Percentiles rank a stretch among this genome's conserved stretches.
These are phyloP conservation scores for Centropus unirufus DNA, from an alignment of 2,113 vertebrate genomes.

Conservation along the genomic window DNA sequence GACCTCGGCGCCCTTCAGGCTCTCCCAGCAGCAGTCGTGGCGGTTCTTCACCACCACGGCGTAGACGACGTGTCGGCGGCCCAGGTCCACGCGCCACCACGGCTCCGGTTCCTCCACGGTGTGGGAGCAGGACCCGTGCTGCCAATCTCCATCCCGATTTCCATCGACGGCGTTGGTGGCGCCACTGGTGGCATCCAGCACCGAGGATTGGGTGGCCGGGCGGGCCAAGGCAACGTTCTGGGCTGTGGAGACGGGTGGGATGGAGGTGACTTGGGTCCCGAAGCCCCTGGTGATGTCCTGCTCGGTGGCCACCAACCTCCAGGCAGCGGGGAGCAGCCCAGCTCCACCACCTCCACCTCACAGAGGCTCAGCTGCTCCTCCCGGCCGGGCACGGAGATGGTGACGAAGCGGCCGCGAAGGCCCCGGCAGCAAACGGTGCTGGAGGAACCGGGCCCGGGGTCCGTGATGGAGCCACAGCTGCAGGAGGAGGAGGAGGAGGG, in stretches of 20 bases:
- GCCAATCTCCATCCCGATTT: neutral
- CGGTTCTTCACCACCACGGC: neutral
- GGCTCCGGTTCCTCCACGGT: neutral
- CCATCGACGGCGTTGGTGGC: neutral
- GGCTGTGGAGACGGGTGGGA: rapidly evolving
- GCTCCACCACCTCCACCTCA: neutral
- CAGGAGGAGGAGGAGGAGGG: no score
- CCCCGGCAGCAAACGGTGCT: neutral
- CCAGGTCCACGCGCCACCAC: neutral
- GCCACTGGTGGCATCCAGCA: neutral
- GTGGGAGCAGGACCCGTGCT: neutral
- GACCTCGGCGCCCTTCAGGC: neutral
- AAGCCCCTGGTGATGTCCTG: no score
- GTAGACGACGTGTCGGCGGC: neutral
- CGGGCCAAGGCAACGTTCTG: neutral
- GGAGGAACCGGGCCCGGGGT: neutral
- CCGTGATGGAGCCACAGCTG: neutral
- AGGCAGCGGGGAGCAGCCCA: neutral
- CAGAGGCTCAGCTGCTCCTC: neutral
- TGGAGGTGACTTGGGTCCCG: neutral
- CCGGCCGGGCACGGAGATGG: neutral
- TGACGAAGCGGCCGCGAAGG: neutral
- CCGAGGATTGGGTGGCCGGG: neutral
- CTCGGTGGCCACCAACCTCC: neutral
- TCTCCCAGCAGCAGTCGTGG: neutral